Percentiles rank a stretch among this genome's conserved stretches.
These are phyloP conservation scores for Natator depressus DNA, from an alignment of 2,113 vertebrate genomes.

Conservation along the genomic window DNA sequence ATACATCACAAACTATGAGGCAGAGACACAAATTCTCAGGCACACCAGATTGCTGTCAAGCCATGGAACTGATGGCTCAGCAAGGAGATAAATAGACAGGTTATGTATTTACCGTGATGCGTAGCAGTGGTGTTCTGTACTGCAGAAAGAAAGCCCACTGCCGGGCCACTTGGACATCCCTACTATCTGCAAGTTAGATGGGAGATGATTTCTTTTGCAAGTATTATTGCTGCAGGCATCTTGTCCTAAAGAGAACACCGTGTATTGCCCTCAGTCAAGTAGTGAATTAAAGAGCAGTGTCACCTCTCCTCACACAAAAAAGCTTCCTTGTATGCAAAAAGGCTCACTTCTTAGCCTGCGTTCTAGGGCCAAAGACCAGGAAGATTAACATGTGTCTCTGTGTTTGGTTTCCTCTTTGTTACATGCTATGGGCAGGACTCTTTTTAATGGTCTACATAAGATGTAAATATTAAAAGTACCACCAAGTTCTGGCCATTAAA, in stretches of 20 bases:
- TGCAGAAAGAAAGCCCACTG: neutral
- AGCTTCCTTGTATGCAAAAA: neutral
- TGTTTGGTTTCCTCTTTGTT: neutral
- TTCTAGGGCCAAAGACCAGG: neutral
- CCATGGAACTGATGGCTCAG: neutral
- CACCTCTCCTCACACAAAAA: neutral
- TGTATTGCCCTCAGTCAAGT: neutral
- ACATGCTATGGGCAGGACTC: neutral
- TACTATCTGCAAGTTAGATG: neutral
- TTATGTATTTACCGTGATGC: neutral
- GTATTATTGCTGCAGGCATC: neutral
- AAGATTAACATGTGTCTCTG: neutral
- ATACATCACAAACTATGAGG: neutral
- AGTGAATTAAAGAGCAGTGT: neutral
- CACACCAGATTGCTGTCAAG: neutral
- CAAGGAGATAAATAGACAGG: neutral
- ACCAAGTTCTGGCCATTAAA: neutral
- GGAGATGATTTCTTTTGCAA: neutral
- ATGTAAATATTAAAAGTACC: neutral
- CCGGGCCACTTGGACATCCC: neutral
- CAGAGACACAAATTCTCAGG: neutral
- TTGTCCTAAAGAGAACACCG: neutral
- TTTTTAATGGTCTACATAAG: neutral
- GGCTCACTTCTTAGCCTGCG: neutral
- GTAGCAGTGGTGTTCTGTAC: rapidly evolving